Conservation (phyloP, 1,140 invertebrate genomes). For the Papilio helenus region DNA sequence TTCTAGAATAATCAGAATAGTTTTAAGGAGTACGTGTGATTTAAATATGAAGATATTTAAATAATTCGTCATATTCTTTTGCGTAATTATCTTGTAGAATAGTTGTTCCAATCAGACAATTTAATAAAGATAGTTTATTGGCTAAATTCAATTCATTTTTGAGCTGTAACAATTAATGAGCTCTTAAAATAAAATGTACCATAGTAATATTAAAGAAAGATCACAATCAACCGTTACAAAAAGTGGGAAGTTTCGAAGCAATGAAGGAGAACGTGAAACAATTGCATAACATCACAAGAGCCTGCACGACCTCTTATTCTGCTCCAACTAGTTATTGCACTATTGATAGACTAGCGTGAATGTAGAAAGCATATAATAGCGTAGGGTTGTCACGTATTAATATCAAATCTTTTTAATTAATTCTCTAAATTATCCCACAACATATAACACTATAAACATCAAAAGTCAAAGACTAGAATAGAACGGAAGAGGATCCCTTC, state of each 20-base stretch:
- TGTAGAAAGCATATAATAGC: constrained; percentile 47
- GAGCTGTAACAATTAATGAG: too few relatives aligned
- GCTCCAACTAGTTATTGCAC: constrained; percentile 50
- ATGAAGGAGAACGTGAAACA: constrained; percentile 54
- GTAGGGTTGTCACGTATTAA: constrained; percentile 39
- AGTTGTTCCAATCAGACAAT: too few relatives aligned
- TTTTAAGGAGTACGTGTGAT: neutral
- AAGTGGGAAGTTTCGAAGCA: constrained; percentile 51
- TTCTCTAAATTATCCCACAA: too few relatives aligned
- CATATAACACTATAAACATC: too few relatives aligned
- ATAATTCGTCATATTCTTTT: too few relatives aligned
- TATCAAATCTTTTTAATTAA: neutral
- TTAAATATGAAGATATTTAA: too few relatives aligned
- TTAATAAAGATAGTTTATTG: too few relatives aligned
- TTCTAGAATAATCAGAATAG: neutral
- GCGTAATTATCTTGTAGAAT: too few relatives aligned
- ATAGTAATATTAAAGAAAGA: constrained; percentile 14
- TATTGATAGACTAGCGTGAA: constrained; percentile 54
- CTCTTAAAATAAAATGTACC: neutral
- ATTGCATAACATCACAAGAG: constrained; percentile 57
- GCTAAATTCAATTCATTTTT: too few relatives aligned
- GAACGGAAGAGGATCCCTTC: too few relatives aligned
- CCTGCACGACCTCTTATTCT: constrained; percentile 50
- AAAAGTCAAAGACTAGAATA: too few relatives aligned
- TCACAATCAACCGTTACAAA: constrained; percentile 50